Evolutionary conservation across 1,140 invertebrate species (phyloP), one percentile per base, ranked within the genome.

Genomic region (Dendrolimus kikuchii): DNA sequence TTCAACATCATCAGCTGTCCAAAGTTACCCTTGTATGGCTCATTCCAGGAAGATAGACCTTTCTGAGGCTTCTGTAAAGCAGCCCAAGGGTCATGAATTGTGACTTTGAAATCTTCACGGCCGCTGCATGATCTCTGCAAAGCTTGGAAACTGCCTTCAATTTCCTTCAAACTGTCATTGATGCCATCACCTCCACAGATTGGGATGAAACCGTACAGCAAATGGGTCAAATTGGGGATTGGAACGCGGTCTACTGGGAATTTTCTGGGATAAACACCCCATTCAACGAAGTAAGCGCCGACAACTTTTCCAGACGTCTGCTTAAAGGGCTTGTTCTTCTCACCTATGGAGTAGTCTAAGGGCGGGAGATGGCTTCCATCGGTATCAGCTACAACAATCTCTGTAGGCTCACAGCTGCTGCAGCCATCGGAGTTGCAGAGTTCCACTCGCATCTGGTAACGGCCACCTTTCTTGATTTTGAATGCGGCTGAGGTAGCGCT

Each of bases 161-260:
- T 86, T 64, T 86, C 81, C 42, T 86, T 86, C 54, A 86, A 79
- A 66, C 83, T 86, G 71, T 86, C 83, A 46, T 86, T 86, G 55
- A 86, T 86, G 39, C 83, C 81, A 51, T 86, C 82, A 49, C 82
- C 82, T 8, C 82, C 82, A 45, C 82, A 86, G 46, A 86, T 86
- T 52, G 82, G 82, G 36, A 86, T 84, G 51, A 86, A 86, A 52
- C 82, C 82, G 55, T 86, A 86, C 7, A 86, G 56, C 40, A 86
- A 66, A 69, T 86, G 82, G 39, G 81, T 84, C 5, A 86, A 58
- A 57, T 84, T 86, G 0, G 79, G 79, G 44, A 86, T 68, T 5
- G 82, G 82, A 5, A 86, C 51, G 23, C 70, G 71, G 48, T 86
- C 82, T 0, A 83, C 81, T 4, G 82, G 82, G 68, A 81, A 86